Base-by-base conservation (phyloP, 2,888 invertebrate genomes). In the Dicranocentrus wangi region DNA sequence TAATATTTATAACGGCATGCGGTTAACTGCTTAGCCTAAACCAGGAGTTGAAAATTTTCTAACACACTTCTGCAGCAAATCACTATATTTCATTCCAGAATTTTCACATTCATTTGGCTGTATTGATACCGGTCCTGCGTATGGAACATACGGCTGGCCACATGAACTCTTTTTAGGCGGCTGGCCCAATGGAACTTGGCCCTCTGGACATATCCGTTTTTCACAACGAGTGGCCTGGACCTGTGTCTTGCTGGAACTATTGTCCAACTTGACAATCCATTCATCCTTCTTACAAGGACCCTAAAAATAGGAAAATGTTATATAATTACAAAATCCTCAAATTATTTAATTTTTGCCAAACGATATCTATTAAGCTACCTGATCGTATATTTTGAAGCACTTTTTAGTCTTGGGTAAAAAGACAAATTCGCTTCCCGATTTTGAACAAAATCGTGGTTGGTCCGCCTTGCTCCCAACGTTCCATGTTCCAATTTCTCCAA, bases 11-110 rank as follows among this genome's bases (percentile, higher is more conserved):
- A n/a, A n/a, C 87, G 78, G 8, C 85, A 82, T n/a, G 84, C 19
- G 0, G 87, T 86, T 8, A 86, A 86, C 32, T 32, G 32, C 3
- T 32, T 32, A 32, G 32, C 32, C 32, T 10, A 32, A 32, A 10
- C 3, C n/a, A n/a, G n/a, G n/a, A n/a, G n/a, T n/a, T n/a, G n/a
- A n/a, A 27, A 68, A 68, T 21, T 51, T 25, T 51, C 51, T 63
- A 13, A 73, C 15, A 43, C 65, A 73, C 23, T 55, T 73, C 28
- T 53, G 17, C 21, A 73, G 28, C 8, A 73, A 39, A 13, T 65
- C 15, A 15, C 73, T 73, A 17, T 65, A 73, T 7, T 39, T 53
- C 39, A 53, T 42, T 53, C 73, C 73, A 15, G 7, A 51, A 1
- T 32, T 19, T 25, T 53, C 53, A 17, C 73, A 73, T 0, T 63